Conservation (phyloP, 2,888 invertebrate species). For the Drosophila prolongata region DNA sequence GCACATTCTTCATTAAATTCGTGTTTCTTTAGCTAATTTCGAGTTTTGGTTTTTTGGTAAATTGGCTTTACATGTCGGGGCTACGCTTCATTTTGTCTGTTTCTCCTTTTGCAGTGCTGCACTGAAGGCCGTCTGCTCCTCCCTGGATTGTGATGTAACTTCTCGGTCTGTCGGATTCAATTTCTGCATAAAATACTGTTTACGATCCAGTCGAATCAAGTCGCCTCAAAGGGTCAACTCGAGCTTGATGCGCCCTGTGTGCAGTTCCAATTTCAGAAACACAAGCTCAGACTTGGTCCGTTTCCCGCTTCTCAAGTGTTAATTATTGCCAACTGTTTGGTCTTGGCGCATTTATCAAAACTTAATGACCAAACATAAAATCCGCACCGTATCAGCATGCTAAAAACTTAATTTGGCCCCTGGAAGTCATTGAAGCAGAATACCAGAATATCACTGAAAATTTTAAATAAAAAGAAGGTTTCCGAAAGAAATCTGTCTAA, state of each 20-base stretch:
- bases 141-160: constrained; percentile 47
- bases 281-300: constrained; percentile 9
- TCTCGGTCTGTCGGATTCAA: constrained; percentile 50
- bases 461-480: neutral
- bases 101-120: constrained; percentile 35
- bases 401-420: constrained; percentile 58
- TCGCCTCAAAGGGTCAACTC: constrained; percentile 22
- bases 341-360: constrained; percentile 57
- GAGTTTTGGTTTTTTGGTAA: constrained; percentile 43
- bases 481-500: neutral
- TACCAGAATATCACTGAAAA: constrained; percentile 13
- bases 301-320: constrained; percentile 50
- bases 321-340: constrained; percentile 46
- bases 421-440: constrained; percentile 54
- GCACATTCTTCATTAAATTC: constrained; percentile 69
- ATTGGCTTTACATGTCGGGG: constrained; percentile 56
- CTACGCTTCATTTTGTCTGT: constrained; percentile 42
- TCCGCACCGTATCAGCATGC: constrained; percentile 50
- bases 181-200: constrained; percentile 61
- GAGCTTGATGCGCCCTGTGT: constrained; percentile 10
- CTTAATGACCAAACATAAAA: constrained; percentile 55
- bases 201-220: constrained; percentile 21
- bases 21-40: constrained; percentile 68
- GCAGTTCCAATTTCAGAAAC: constrained; percentile 8
- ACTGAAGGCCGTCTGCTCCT: constrained; percentile 39